Evolutionary conservation across 2,888 invertebrate genomes (phyloP).

Genomic region (Anagyrus pseudococci): DNA sequence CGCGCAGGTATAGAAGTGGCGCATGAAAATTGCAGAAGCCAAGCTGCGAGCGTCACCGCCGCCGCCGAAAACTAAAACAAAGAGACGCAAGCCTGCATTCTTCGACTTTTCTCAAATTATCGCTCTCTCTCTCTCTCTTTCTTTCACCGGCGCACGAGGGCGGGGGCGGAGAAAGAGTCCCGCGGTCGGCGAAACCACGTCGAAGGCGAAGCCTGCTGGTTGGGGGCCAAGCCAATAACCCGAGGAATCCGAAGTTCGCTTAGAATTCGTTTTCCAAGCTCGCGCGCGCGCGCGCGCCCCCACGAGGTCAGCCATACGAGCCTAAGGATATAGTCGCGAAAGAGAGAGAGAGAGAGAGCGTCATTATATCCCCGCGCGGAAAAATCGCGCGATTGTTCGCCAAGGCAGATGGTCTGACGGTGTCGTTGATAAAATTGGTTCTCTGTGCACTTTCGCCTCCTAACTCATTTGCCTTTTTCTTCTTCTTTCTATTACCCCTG

Average conservation of each 20-base stretch:
- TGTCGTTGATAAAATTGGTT: no score
- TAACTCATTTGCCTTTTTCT: no score
- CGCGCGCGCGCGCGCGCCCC: background rate
- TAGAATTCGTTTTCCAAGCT: conserved; percentile 10
- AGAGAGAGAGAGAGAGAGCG: no score
- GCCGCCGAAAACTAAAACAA: background rate
- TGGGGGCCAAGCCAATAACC: conserved; percentile 23
- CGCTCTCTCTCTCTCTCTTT: no score
- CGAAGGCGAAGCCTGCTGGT: background rate
- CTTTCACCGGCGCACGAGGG: background rate
- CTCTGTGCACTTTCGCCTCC: no score
- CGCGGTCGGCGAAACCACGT: background rate
- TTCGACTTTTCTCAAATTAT: conserved; percentile 27
- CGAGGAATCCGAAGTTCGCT: conserved; percentile 30
- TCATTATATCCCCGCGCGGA: background rate
- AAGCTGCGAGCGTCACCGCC: background rate
- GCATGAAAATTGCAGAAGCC: background rate
- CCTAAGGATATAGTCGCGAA: background rate
- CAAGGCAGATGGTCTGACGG: no score
- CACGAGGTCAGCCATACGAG: background rate
- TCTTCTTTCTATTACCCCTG: no score
- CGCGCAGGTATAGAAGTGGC: no score
- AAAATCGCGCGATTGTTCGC: background rate
- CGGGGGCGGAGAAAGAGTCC: background rate
- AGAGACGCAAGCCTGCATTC: conserved; percentile 16